Evolutionary conservation across 2,113 vertebrate genomes (phyloP).

Genomic region (Neopipo cinnamomea): DNA sequence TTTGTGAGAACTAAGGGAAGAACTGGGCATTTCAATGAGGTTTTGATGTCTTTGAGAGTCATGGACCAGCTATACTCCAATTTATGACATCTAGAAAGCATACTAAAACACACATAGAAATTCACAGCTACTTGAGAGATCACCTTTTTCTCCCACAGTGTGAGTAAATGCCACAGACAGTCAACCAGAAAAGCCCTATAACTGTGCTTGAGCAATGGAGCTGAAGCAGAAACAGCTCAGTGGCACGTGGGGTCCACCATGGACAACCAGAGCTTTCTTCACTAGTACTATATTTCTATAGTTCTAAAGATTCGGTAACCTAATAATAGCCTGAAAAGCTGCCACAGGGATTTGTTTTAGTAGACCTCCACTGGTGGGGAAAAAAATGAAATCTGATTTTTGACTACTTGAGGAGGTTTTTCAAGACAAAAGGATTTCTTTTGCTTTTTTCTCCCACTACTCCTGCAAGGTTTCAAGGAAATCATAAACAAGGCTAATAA

Average conservation of each 20-base stretch:
- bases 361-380: accelerated
- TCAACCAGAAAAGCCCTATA: not conserved
- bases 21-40: not conserved
- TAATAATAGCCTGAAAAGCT: not conserved
- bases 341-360: not conserved
- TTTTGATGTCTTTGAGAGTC: not conserved
- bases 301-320: not conserved
- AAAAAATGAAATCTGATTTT: not conserved
- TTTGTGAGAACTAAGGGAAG: not conserved
- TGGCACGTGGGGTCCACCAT: not conserved
- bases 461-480: not conserved
- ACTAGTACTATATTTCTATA: too few relatives aligned
- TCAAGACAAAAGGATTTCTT: not conserved
- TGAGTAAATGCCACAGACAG: not conserved
- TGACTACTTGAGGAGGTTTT: not conserved
- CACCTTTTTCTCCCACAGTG: not conserved
- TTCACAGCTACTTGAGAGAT: not conserved
- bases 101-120: not conserved
- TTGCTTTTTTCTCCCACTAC: not conserved
- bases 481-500: not conserved
- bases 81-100: not conserved
- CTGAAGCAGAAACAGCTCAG: not conserved
- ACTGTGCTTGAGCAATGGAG: not conserved
- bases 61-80: not conserved
- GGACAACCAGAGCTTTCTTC: not conserved